Conservation (phyloP, 2,888 invertebrate species). For the Lampropteryx suffumata region DNA sequence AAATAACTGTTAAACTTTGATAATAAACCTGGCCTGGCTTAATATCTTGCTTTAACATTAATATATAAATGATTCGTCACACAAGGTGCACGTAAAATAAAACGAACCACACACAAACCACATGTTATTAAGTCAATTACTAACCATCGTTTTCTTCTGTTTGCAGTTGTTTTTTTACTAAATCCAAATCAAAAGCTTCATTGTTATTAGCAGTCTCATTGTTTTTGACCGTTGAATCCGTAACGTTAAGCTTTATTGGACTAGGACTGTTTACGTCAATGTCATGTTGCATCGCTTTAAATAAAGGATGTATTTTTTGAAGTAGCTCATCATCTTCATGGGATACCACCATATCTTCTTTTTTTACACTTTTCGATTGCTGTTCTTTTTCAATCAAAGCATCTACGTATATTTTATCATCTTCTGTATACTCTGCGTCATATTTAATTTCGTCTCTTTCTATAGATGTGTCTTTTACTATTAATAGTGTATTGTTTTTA, state of each 20-base stretch:
- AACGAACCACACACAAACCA: too few species aligned
- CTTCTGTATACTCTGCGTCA: background rate
- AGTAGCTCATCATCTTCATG: background rate
- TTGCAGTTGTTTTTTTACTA: background rate
- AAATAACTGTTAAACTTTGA: background rate
- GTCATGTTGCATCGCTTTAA: slow-evolving; percentile 10
- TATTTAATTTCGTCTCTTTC: background rate
- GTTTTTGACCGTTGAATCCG: background rate
- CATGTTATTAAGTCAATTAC: too few species aligned
- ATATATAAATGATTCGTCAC: background rate
- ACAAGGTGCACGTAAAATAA: too few species aligned
- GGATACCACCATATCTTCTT: background rate
- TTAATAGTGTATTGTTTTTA: background rate
- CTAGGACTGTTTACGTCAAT: background rate
- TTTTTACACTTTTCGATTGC: background rate
- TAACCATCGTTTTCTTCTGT: too few species aligned
- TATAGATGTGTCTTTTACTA: background rate
- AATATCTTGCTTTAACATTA: too few species aligned
- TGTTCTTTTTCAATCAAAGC: background rate
- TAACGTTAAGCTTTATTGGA: background rate
- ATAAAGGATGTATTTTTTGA: slow-evolving; percentile 8
- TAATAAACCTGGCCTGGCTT: too few species aligned
- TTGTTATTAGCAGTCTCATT: too few species aligned
- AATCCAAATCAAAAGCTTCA: background rate
- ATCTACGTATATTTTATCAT: background rate